Base-by-base conservation (phyloP, 2,113 vertebrate species). In the Thunnus thynnus region DNA sequence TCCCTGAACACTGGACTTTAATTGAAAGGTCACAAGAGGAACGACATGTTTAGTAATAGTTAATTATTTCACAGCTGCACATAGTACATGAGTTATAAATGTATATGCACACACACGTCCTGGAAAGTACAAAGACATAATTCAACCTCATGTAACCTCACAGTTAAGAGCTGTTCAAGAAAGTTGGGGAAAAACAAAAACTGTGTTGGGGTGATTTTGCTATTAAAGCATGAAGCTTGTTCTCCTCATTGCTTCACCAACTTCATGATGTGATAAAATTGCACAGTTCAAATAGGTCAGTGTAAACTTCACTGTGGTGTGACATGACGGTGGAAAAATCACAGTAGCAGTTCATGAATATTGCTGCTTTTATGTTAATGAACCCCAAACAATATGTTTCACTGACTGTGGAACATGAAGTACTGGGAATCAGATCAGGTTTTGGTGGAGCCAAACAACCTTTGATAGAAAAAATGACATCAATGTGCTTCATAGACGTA, bases 11-110 rank as follows among this genome's bases (percentile, higher is more conserved):
- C 25, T 47, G 14, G 11, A 50, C 67, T 81, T 78, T 82, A 68
- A 86, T 18, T 67, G 68, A 80, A 70, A 80, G 82, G 78, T 79
- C 67, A 77, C n/a, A 55, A 11, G 44, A 65, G 70, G 22, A 74
- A 56, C 2, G 1, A 0, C 0, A n/a, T 44, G 22, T 80, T 67
- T 44, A 72, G n/a, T 65, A 50, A 62, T 32, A 56, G 65, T 57
- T 82, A 52, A 77, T 74, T 70, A 87, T 25, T 55, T 25, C 67
- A 81, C 30, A 36, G 27, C 16, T 18, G 16, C 60, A 62, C 8
- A 9, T 41, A 2, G 8, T 41, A 41, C 36, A 41, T 8, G 36
- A 41, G 36, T 41, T 41, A 41, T 41, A 41, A 41, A 41, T 41
- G 36, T 41, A 60, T 50, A 47, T 62, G 51, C 64, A 64, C n/a